Base-by-base conservation (phyloP, 23 tunicate species). In the Ciona savignyi region DNA sequence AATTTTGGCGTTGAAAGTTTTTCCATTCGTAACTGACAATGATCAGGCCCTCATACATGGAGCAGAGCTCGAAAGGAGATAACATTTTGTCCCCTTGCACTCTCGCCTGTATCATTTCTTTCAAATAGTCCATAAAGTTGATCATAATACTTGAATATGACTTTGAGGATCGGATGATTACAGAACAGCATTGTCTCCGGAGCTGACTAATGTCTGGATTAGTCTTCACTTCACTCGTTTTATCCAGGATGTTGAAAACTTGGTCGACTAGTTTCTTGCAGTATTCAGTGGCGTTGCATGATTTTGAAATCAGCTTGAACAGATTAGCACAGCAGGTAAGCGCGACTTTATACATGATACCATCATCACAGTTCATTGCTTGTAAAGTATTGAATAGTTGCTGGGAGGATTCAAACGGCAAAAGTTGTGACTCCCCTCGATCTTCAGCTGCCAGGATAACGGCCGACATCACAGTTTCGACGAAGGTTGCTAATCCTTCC, bases 21-120 rank as follows among this genome's bases (percentile, higher is more conserved):
- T 87, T 81, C 95, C 86, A 87, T 66, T 87, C 95, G 32, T 35
- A 34, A 74, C 95, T 87, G 24, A 87, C 62, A 26, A 87, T 19
- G 51, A 81, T 63, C 63, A 87, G 29, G 0, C 70, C 65, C 30
- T 87, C 95, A 63, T 75, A 87, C 67, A 87, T 63, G 29, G 78
- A 64, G 20, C 71, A 75, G 32, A 70, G 81, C 33, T 87, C 95
- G 25, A 34, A 67, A 33, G 87, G 70, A 3, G 64, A 60, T 23
- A 83, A 42, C 22, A 29, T 33, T 24, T 64, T 23, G 4, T 74
- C 76, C 1, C n/a, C 27, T 3, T 67, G 62, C 48, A 83, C 23
- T 28, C 76, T 42, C 60, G 69, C 76, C 49, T 68, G 25, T 22
- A 83, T 29, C 27, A 42, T 15, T 56, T 66, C 29, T 34, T 75